These are phyloP conservation scores for Phyllotreta cruciferae DNA, from an alignment of 2,888 invertebrate genomes.

Conservation along the genomic window DNA sequence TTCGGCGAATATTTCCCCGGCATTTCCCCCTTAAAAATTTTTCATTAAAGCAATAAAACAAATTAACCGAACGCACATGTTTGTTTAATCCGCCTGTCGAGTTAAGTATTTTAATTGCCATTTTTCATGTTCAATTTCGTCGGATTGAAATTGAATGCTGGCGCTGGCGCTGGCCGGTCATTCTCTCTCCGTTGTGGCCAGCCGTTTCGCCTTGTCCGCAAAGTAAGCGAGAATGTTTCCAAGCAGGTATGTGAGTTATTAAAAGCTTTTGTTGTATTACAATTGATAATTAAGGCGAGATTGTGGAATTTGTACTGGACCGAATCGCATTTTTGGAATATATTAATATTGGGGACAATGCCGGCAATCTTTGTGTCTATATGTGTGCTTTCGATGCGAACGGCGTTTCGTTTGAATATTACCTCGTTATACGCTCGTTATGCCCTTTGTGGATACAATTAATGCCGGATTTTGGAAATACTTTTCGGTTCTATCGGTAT, in stretches of 20 bases:
- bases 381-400: constrained; percentile 12
- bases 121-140: constrained; percentile 38
- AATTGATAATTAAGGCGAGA: constrained; percentile 53
- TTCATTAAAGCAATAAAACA: constrained; percentile 16
- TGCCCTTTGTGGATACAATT: constrained; percentile 27
- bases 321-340: constrained; percentile 51
- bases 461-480: constrained; percentile 27
- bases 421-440: constrained; percentile 22
- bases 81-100: constrained; percentile 7
- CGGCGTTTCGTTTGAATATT: constrained; percentile 23
- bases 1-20: not conserved
- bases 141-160: constrained; percentile 31
- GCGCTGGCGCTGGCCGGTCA: not conserved
- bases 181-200: not conserved
- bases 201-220: not conserved
- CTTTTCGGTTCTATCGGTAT: constrained; percentile 25
- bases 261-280: constrained; percentile 51
- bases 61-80: constrained; percentile 23
- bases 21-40: constrained; percentile 1
- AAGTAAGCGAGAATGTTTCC: constrained; percentile 39
- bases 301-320: constrained; percentile 47
- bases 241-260: constrained; percentile 53
- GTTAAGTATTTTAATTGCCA: constrained; percentile 40
- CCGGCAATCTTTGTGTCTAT: constrained; percentile 25
- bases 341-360: constrained; percentile 50